A percentile compares a stretch with the other conserved stretches of the same genome.
These are phyloP conservation scores for Alaudala cheleensis DNA, from an alignment of 2,113 vertebrate species.

Conservation along the genomic window DNA sequence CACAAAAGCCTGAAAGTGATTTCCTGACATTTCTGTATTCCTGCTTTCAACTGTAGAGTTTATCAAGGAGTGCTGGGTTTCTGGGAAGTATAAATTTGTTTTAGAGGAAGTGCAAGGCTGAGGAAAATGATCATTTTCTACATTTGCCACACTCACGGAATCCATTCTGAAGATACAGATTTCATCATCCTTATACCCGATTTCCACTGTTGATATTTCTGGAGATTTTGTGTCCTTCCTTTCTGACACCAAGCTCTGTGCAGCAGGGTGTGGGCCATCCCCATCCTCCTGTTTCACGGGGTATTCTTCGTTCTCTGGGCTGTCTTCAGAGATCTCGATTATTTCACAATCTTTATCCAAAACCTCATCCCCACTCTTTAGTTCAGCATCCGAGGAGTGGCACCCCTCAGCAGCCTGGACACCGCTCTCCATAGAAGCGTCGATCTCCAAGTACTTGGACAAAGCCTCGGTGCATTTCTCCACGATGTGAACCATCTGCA, in stretches of 20 bases:
- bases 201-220: constrained; percentile 73
- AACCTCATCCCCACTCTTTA: constrained; percentile 53
- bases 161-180: constrained; percentile 82
- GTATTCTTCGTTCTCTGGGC: constrained; percentile 56
- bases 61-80: constrained; percentile 82
- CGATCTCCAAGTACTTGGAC: constrained; percentile 78
- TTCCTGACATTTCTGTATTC: constrained; percentile 69
- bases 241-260: constrained; percentile 47
- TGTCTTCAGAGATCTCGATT: constrained; percentile 80
- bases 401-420: constrained; percentile 54
- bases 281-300: constrained; percentile 73
- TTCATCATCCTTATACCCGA: constrained; percentile 78
- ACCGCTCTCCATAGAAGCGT: constrained; percentile 68
- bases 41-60: constrained; percentile 83
- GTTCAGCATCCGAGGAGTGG: constrained; percentile 70
- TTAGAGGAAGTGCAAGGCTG: constrained; percentile 81
- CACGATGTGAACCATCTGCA: constrained; percentile 86
- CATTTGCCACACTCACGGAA: constrained; percentile 52
- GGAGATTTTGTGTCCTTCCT: constrained; percentile 65
- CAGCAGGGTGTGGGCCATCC: not conserved
- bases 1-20: constrained; percentile 66
- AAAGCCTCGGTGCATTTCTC: constrained; percentile 83
- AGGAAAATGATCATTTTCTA: constrained; percentile 73
- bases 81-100: constrained; percentile 76
- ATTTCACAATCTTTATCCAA: constrained; percentile 79